Evolutionary conservation across 2,113 vertebrate genomes (phyloP), one percentile per base, ranked within the genome.

Genomic region (Cepphus grylle): DNA sequence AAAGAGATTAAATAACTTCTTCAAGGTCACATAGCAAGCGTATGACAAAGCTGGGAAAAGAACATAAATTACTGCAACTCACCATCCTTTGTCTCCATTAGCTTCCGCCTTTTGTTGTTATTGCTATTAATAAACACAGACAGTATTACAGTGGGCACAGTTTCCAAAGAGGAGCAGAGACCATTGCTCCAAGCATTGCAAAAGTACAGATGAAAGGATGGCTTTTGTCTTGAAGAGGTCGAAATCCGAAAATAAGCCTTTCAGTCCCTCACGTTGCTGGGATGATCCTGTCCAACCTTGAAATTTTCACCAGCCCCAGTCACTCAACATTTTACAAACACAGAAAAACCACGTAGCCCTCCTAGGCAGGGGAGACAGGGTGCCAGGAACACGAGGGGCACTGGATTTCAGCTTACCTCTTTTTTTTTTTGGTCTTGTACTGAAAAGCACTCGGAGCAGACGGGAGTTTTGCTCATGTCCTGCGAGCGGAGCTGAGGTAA

Each of bases 101-200:
- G 69, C 78, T 97, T 97, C 93, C 95, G 62, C n/a, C 83, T 93
- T 96, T 96, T 95, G 84, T 95, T 90, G 74, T 38, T 49, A 38
- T 17, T 94, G 73, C 92, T 95, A 85, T 89, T 93, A 80, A 90
- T 90, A 94, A 95, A 70, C 53, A 55, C 30, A 40, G 69, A 42
- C 34, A 38, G 32, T 38, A 38, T 73, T 91, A 58, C 25, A 89
- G 72, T 49, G 62, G 40, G 29, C 71, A 50, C 17, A 9, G 40
- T 36, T 69, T 65, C 19, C 84, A 92, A 5, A 6, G 32, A 90
- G 67, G 29, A 83, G n/a, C 58, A 77, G 81, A 32, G 22, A 49
- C 52, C 18, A 3, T 55, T 71, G 49, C 84, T 76, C 45, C 71
- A 79, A 67, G 19, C 25, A 34, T 2, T 45, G n/a, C 47, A 65